phyloP scores from a whole-genome alignment of 2,888 invertebrate species.

The Lottia scabra region DNA sequence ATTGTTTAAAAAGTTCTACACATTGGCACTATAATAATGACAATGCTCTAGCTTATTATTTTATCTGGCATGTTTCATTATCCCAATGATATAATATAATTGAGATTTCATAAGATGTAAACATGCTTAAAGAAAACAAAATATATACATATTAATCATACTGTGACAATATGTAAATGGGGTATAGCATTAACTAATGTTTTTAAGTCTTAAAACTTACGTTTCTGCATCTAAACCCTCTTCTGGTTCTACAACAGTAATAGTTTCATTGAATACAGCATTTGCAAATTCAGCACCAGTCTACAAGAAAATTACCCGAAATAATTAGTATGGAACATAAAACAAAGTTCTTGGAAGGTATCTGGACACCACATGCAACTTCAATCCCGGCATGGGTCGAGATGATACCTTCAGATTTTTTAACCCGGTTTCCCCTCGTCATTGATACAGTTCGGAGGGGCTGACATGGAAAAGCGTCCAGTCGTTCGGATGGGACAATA shows the following conservation, averaged over 20 bases:
- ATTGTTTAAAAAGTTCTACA: slow-evolving; percentile 19
- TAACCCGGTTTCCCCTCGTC: too few species aligned
- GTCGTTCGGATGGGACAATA: too few species aligned
- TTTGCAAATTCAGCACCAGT: slow-evolving; percentile 80
- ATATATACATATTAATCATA: too few species aligned
- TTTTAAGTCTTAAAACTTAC: slow-evolving; percentile 43
- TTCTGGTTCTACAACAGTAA: slow-evolving; percentile 94
- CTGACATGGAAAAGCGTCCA: too few species aligned
- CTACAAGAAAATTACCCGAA: slow-evolving; percentile 60
- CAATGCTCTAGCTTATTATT: slow-evolving; percentile 22
- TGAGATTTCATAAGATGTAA: not conserved
- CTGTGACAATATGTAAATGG: too few species aligned
- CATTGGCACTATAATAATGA: slow-evolving; percentile 13
- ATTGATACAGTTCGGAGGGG: too few species aligned
- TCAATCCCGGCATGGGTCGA: too few species aligned
- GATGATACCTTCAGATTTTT: too few species aligned
- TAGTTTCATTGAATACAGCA: slow-evolving; percentile 97
- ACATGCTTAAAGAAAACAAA: not conserved
- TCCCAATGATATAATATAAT: not conserved
- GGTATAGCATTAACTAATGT: too few species aligned
- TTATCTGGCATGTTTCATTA: slow-evolving; percentile 8
- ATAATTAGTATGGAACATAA: not conserved
- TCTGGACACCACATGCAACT: not conserved
- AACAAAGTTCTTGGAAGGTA: not conserved
- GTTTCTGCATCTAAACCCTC: slow-evolving; percentile 98